Base-by-base conservation (phyloP, 2,113 vertebrate species). In the Coryphaenoides rupestris region DNA sequence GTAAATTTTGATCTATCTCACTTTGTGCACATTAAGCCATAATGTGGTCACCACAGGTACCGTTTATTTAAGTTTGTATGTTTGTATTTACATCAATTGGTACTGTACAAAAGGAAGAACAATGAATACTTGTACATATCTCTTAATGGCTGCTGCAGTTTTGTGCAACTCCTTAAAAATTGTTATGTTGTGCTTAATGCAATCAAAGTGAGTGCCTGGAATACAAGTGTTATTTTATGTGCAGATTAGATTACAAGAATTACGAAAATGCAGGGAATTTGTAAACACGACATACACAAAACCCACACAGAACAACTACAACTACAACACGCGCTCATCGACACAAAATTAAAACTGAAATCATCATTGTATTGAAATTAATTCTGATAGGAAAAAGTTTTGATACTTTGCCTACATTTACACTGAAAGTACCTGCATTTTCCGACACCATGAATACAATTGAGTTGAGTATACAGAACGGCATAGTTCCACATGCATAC, bases 151-250 rank as follows among this genome's bases (percentile, higher is more conserved):
- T 92, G 90, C 90, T 91, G 88, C 87, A 90, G 86, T 89, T 40
- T 88, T 90, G 88, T 91, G 87, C 88, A 90, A 90, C 89, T 90
- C 84, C 88, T 91, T 91, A 89, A 90, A n/a, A 85, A 89, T 89
- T 80, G 83, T 89, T 90, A 83, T 58, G 90, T 90, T 91, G 88
- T 91, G 89, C 91, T 90, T 91, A 89, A 92, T 91, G 89, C 90
- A 92, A 91, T 91, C 89, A 91, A 92, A 91, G 88, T 88, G 89
- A 92, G 91, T 92, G 90, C 91, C 91, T 92, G 91, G 85, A 91
- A 90, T 88, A 87, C 75, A 76, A 80, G 80, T 75, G 83, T 85
- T 86, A 78, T 80, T 63, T 80, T 85, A 88, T 72, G 85, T 88
- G 83, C 47, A 50, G 15, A 50, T 40, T 79, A 86, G 84, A 88